Percentiles rank a stretch among this genome's conserved stretches.
Evolutionary conservation across 1,140 invertebrate species (phyloP).

Genomic region (Aphis craccivora): DNA sequence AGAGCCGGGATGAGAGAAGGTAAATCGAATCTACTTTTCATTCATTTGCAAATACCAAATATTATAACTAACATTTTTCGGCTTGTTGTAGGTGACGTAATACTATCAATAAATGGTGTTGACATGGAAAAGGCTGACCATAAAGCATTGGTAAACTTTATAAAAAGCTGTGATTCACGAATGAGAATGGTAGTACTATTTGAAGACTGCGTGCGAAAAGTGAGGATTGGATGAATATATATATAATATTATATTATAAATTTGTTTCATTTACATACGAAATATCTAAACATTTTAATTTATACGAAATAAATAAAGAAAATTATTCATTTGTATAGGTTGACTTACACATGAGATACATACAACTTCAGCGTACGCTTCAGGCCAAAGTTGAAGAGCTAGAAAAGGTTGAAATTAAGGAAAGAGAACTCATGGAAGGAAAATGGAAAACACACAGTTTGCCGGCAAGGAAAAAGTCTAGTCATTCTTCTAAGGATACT

Average conservation of each 20-base stretch:
- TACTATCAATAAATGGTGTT: constrained; percentile 91
- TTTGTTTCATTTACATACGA: not conserved
- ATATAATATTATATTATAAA: not conserved
- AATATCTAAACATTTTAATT: not conserved
- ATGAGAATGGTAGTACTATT: constrained; percentile 95
- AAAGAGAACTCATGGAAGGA: constrained; percentile 81
- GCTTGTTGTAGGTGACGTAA: constrained; percentile 77
- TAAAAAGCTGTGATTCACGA: constrained; percentile 85
- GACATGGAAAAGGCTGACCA: constrained; percentile 93
- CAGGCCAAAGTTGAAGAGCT: constrained; percentile 87
- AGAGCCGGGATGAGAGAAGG: constrained; percentile 91
- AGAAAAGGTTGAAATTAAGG: constrained; percentile 81
- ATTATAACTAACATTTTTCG: constrained; percentile 59
- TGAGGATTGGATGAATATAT: constrained; percentile 61
- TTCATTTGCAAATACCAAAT: not conserved
- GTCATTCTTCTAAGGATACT: constrained; percentile 57
- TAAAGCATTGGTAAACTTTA: constrained; percentile 87
- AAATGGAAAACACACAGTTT: constrained; percentile 88
- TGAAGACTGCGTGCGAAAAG: constrained; percentile 93
- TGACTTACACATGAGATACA: constrained; percentile 89
- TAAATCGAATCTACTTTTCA: not conserved
- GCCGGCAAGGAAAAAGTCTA: constrained; percentile 78
- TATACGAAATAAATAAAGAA: not conserved
- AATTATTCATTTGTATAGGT: constrained; percentile 66
- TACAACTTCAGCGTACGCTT: constrained; percentile 83